Evolutionary conservation across 2,113 vertebrate genomes (phyloP).

Genomic region (Psilopsiagon aymara): DNA sequence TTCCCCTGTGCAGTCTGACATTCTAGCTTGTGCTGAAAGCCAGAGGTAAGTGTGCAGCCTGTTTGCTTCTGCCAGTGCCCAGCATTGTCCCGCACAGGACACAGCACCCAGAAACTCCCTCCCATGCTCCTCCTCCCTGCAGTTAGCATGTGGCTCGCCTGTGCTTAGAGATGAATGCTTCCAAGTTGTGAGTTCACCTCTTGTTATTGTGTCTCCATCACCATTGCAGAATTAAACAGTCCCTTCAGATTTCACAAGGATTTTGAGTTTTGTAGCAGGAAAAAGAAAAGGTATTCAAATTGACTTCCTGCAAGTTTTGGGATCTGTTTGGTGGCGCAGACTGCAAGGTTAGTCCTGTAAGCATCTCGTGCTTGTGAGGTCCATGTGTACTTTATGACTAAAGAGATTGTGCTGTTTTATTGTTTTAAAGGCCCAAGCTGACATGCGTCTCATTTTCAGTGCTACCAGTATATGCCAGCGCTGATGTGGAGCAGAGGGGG

Average conservation of each 20-base stretch:
- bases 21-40: conserved; percentile 19
- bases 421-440: background rate
- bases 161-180: background rate
- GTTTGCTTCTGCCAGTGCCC: conserved; percentile 50
- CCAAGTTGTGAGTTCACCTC: background rate
- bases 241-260: conserved; percentile 23
- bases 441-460: background rate
- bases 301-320: background rate
- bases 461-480: background rate
- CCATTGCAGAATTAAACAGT: background rate
- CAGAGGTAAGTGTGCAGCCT: conserved; percentile 68
- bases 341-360: background rate
- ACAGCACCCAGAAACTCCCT: background rate
- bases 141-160: background rate
- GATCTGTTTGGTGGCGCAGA: background rate
- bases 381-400: background rate
- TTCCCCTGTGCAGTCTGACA: conserved; percentile 23
- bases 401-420: background rate
- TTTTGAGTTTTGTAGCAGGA: background rate
- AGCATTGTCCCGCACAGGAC: background rate
- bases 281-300: background rate
- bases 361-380: background rate
- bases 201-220: rapidly evolving
- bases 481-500: background rate
- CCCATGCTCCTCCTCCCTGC: conserved; percentile 6